phyloP scores from a whole-genome alignment of 2,797 vertebrate genomes.

The Acipenser transmontanus region DNA sequence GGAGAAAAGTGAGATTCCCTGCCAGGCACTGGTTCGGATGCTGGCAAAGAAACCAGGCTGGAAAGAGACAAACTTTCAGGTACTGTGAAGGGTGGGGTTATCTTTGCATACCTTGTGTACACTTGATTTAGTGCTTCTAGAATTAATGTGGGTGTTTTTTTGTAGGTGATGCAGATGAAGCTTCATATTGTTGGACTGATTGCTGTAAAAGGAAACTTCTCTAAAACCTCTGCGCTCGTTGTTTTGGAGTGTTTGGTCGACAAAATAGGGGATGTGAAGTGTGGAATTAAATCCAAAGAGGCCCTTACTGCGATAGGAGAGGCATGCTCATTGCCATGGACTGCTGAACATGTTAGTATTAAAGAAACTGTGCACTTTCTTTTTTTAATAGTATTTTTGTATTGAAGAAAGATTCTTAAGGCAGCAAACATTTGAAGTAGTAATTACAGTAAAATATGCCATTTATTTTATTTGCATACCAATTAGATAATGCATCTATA shows the following conservation, averaged over 20 bases:
- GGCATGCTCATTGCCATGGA: constrained; percentile 84
- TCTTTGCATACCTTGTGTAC: no score
- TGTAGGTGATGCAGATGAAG: constrained; percentile 96
- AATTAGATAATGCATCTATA: no score
- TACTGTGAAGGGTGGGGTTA: constrained; percentile 32
- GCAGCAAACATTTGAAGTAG: no score
- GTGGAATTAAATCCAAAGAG: constrained; percentile 87
- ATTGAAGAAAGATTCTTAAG: no score
- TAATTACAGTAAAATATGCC: background rate
- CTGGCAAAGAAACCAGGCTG: constrained; percentile 96
- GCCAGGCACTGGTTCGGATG: constrained; percentile 92
- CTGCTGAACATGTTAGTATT: constrained; percentile 82
- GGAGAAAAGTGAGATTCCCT: constrained; percentile 84
- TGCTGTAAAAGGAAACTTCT: constrained; percentile 86
- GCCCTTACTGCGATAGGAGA: constrained; percentile 86
- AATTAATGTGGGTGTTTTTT: constrained; percentile 17
- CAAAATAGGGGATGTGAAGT: constrained; percentile 92
- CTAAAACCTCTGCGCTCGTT: constrained; percentile 84
- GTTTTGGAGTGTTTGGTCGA: constrained; percentile 91
- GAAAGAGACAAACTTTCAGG: constrained; percentile 99
- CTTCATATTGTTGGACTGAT: constrained; percentile 82
- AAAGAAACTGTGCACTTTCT: background rate
- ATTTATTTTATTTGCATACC: background rate
- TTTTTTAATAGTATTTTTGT: background rate
- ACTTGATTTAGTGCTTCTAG: no score